A percentile compares a stretch with the other conserved stretches of the same genome.
phyloP scores from a whole-genome alignment of 2,888 invertebrate genomes.

The Rhagophthalmus giganteus region DNA sequence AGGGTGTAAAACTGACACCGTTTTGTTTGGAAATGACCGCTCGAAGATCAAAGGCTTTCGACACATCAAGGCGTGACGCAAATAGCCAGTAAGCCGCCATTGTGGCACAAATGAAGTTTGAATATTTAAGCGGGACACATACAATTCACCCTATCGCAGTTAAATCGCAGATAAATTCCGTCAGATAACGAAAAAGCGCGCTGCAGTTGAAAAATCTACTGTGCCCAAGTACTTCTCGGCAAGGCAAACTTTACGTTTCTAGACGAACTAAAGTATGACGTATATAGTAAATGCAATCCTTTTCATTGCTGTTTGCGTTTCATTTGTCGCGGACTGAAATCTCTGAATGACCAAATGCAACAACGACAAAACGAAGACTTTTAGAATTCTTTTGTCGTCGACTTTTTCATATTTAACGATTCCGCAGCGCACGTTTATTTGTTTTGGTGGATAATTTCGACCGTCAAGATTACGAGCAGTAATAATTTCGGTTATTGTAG shows the following conservation, averaged over 20 bases:
- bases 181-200: constrained; percentile 6
- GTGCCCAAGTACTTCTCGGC: neutral
- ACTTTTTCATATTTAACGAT: no score
- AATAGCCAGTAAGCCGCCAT: constrained; percentile 31
- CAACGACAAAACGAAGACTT: neutral
- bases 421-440: no score
- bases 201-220: constrained; percentile 12
- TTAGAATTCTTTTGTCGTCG: no score
- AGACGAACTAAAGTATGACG: constrained; percentile 6
- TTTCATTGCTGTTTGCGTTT: constrained; percentile 29
- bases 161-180: constrained; percentile 30
- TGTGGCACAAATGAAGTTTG: constrained; percentile 33
- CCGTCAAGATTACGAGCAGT: no score
- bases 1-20: constrained; percentile 28
- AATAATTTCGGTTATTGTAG: no score
- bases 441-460: no score
- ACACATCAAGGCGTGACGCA: constrained; percentile 31
- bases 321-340: constrained; percentile 22
- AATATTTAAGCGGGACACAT: constrained; percentile 28
- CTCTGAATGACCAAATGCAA: constrained; percentile 11
- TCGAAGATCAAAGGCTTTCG: constrained; percentile 31
- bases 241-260: constrained; percentile 18
- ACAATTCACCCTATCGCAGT: constrained; percentile 27
- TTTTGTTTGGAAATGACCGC: constrained; percentile 33
- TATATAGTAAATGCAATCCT: constrained; percentile 15